A percentile compares a stretch with the other conserved stretches of the same genome.
phyloP scores from a whole-genome alignment of 2,888 invertebrate genomes.

The Chrysopilus asiliformis region DNA sequence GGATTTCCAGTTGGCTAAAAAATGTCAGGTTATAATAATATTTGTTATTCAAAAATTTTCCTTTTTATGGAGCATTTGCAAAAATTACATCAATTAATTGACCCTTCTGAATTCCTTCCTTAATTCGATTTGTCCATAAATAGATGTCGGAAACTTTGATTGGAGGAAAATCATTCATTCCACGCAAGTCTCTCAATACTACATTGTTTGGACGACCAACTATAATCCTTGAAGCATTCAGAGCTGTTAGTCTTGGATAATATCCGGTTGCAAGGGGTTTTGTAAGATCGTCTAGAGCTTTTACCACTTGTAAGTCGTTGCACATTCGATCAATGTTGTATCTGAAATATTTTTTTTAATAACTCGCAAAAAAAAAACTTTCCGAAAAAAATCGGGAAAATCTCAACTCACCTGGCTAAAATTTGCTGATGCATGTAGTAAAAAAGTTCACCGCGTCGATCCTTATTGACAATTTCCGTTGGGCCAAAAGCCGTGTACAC shows the following conservation, averaged over 20 bases:
- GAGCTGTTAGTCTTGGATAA: constrained; percentile 29
- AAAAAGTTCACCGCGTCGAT: constrained; percentile 33
- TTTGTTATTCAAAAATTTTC: too few species aligned
- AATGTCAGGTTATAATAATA: too few species aligned
- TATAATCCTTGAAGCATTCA: constrained; percentile 3
- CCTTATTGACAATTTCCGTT: constrained; percentile 19
- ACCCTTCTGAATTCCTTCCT: constrained; percentile 45
- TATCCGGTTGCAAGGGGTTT: constrained; percentile 4
- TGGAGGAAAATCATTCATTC: constrained; percentile 39
- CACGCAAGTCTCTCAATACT: constrained; percentile 20
- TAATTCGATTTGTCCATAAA: constrained; percentile 46
- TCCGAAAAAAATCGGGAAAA: neutral
- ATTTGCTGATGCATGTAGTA: constrained; percentile 35
- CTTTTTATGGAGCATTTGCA: too few species aligned
- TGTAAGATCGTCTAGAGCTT: neutral
- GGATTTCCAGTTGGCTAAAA: constrained; percentile 2
- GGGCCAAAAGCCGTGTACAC: constrained; percentile 25
- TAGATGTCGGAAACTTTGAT: constrained; percentile 43
- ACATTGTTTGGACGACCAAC: constrained; percentile 5
- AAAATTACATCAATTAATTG: constrained; percentile 29
- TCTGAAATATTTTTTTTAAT: too few species aligned
- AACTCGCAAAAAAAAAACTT: too few species aligned
- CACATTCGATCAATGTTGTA: constrained; percentile 8
- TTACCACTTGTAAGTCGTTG: constrained; percentile 1
- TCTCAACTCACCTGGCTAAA: constrained; percentile 22